Conservation (phyloP, 2,797 vertebrate species). For the Xyrichtys novacula region DNA sequence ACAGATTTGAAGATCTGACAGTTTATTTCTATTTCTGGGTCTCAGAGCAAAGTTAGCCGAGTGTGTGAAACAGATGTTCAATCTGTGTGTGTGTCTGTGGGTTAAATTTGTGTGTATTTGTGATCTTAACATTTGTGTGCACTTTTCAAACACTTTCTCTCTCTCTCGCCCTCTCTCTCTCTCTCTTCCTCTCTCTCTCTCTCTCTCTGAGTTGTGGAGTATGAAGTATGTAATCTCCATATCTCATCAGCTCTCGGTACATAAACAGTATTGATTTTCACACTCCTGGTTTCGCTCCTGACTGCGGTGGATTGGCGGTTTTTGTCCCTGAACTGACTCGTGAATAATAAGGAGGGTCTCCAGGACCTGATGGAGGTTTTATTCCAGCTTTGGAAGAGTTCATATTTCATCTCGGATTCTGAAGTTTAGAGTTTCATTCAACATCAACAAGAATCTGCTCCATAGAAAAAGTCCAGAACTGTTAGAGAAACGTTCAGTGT, state of each 20-base stretch:
- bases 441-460: neutral
- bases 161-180: too few species aligned
- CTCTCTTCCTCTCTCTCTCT: slow-evolving; percentile 3
- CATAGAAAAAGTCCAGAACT: too few species aligned
- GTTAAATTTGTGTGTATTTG: too few species aligned
- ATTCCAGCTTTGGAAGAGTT: neutral
- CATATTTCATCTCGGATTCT: neutral
- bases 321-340: slow-evolving; percentile 60
- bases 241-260: slow-evolving; percentile 79
- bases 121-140: too few species aligned
- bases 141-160: too few species aligned
- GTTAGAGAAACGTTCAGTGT: too few species aligned
- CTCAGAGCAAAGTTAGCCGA: too few species aligned
- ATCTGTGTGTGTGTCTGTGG: too few species aligned
- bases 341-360: slow-evolving; percentile 73
- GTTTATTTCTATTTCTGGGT: too few species aligned
- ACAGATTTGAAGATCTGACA: too few species aligned
- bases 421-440: neutral
- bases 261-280: slow-evolving; percentile 84
- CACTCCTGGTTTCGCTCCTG: slow-evolving; percentile 65
- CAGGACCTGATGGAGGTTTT: slow-evolving; percentile 30
- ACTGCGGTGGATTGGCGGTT: slow-evolving; percentile 64
- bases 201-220: slow-evolving; percentile 67
- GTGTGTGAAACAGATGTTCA: too few species aligned
- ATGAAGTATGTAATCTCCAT: slow-evolving; percentile 76